Percentiles rank a stretch among this genome's conserved stretches.
Conservation (phyloP, 2,797 vertebrate genomes). For the Onychomys arenicola region DNA sequence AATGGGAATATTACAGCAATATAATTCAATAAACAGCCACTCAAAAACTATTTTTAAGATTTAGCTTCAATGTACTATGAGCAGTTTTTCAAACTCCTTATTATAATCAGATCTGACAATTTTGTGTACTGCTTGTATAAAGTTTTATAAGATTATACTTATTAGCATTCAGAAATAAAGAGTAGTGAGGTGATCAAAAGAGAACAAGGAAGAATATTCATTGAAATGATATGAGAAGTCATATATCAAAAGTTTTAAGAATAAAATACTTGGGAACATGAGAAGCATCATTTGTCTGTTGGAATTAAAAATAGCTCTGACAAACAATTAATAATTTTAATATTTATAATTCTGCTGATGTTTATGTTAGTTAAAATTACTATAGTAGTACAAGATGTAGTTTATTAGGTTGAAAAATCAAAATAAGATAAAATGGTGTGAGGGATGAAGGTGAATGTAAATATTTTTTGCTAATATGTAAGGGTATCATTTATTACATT, state of each 20-base stretch:
- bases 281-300: slow-evolving; percentile 1
- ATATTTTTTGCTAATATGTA: not conserved
- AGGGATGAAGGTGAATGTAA: not conserved
- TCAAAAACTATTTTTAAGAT: not conserved
- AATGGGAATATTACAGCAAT: not conserved
- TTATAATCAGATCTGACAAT: not conserved
- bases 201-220: not conserved
- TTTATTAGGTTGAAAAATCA: not conserved
- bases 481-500: not conserved
- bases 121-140: not conserved
- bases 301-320: slow-evolving; percentile 33
- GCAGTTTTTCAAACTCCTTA: not conserved
- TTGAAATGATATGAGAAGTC: not conserved
- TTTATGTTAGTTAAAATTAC: not conserved
- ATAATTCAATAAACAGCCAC: not conserved
- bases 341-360: not conserved
- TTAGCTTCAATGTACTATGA: not conserved
- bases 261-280: not conserved
- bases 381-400: not conserved
- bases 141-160: not conserved
- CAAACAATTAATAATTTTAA: not conserved
- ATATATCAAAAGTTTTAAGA: slow-evolving; percentile 14
- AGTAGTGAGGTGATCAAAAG: not conserved
- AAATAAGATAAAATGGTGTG: not conserved
- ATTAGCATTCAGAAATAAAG: slow-evolving; percentile 12